These are phyloP conservation scores for Malurus alboscapulatus DNA, from an alignment of 2,113 vertebrate genomes.

Conservation along the genomic window DNA sequence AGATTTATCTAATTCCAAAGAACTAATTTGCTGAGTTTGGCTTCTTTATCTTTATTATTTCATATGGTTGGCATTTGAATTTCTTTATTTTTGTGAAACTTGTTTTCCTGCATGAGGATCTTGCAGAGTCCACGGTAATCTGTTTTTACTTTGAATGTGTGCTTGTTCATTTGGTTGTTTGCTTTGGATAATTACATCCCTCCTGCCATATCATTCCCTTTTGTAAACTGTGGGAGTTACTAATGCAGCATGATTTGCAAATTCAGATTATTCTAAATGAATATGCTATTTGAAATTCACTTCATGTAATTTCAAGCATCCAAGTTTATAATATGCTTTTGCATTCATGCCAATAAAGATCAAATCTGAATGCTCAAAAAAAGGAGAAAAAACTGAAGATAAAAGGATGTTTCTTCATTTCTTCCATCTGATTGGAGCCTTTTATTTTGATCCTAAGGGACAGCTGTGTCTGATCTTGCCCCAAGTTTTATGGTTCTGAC, in stretches of 20 bases:
- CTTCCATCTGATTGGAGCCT: background rate
- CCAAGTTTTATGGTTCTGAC: background rate
- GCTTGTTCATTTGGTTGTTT: constrained; percentile 52
- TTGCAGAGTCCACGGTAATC: constrained; percentile 13
- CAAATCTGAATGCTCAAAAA: background rate
- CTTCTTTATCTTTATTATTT: constrained; percentile 26
- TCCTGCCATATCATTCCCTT: constrained; percentile 42
- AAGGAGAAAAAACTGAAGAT: background rate
- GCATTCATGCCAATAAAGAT: constrained; percentile 1
- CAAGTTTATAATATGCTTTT: constrained; percentile 17
- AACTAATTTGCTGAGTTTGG: constrained; percentile 3
- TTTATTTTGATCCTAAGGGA: background rate
- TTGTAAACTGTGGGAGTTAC: constrained; percentile 37
- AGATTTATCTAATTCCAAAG: constrained; percentile 10
- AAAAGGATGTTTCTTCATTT: background rate
- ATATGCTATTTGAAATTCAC: constrained; percentile 39
- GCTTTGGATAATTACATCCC: constrained; percentile 53
- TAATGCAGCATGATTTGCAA: constrained; percentile 40
- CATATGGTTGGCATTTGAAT: background rate
- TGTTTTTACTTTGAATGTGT: constrained; percentile 41
- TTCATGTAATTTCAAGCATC: constrained; percentile 16
- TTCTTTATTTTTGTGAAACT: constrained; percentile 27
- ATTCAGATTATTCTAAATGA: constrained; percentile 55
- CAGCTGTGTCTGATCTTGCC: background rate
- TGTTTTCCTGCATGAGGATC: constrained; percentile 12